These are phyloP conservation scores for Ellobius talpinus DNA, from an alignment of 2,113 vertebrate species.

Conservation along the genomic window DNA sequence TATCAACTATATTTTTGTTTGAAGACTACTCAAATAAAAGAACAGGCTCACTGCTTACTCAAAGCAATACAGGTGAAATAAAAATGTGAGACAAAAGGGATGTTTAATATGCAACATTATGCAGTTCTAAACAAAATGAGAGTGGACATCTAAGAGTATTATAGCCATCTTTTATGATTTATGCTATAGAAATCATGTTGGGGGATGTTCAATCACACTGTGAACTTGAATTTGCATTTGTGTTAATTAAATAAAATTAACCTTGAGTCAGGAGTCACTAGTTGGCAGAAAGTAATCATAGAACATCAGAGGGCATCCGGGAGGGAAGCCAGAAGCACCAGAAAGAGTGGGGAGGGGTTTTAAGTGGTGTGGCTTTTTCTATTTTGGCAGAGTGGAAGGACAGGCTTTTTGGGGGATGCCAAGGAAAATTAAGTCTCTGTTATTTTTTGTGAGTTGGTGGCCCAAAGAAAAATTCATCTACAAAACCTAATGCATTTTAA, in stretches of 20 bases:
- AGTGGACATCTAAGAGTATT: background rate
- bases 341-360: background rate
- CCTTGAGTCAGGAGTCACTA: background rate
- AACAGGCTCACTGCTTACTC: background rate
- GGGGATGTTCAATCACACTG: background rate
- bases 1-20: slow-evolving; percentile 36
- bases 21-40: slow-evolving; percentile 36
- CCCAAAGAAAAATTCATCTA: background rate
- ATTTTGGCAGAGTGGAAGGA: background rate
- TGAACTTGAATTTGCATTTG: background rate
- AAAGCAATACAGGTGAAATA: slow-evolving; percentile 3
- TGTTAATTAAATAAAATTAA: background rate
- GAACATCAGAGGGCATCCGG: background rate
- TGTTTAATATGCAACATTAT: background rate
- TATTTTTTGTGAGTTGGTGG: background rate
- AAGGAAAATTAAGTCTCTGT: background rate
- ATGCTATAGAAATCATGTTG: background rate
- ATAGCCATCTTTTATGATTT: background rate
- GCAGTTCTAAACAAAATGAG: background rate
- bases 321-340: background rate
- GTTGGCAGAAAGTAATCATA: background rate
- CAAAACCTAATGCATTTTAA: slow-evolving; percentile 43
- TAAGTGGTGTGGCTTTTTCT: background rate
- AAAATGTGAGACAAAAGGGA: slow-evolving; percentile 1
- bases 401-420: background rate